Percentiles rank a stretch among this genome's conserved stretches.
These are phyloP conservation scores for Nymphalis urticae DNA, from an alignment of 2,888 invertebrate genomes.

Conservation along the genomic window DNA sequence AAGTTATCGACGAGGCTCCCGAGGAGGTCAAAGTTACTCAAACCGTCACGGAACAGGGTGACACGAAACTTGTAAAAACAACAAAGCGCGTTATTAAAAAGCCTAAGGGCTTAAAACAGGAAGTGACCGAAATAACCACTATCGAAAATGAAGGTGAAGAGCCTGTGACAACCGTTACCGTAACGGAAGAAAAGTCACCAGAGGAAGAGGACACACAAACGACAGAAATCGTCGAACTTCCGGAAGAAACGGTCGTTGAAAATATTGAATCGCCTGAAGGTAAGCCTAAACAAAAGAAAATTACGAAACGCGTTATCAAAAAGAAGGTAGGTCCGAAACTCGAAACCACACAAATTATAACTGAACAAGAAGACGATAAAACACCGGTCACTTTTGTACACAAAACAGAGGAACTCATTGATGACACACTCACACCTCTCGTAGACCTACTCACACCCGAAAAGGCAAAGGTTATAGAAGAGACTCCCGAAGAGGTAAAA, in stretches of 20 bases:
- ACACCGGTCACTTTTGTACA: slow-evolving; percentile 39
- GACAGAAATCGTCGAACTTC: not conserved
- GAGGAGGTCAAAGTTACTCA: slow-evolving; percentile 4
- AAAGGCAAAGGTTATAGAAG: slow-evolving; percentile 14
- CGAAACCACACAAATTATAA: slow-evolving; percentile 46
- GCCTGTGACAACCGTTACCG: not conserved
- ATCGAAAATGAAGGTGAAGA: not conserved
- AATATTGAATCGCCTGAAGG: slow-evolving; percentile 35
- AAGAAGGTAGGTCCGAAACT: slow-evolving; percentile 45
- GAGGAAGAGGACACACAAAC: not conserved
- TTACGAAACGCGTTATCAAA: slow-evolving; percentile 39
- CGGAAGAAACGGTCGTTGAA: slow-evolving; percentile 20
- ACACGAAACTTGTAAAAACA: not conserved
- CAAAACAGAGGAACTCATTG: slow-evolving; percentile 47
- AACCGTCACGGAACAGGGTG: not conserved
- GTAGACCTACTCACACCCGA: slow-evolving; percentile 3
- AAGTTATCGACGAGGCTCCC: slow-evolving; percentile 28
- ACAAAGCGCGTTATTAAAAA: slow-evolving; percentile 9
- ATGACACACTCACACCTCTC: slow-evolving; percentile 14
- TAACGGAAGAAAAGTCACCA: not conserved
- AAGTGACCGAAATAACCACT: slow-evolving; percentile 3
- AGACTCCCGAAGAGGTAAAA: slow-evolving; percentile 38
- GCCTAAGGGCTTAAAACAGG: not conserved
- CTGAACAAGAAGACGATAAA: slow-evolving; percentile 36
- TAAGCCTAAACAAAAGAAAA: slow-evolving; percentile 39